Conservation (phyloP, 2,113 vertebrate genomes). For the Piprites chloris region DNA sequence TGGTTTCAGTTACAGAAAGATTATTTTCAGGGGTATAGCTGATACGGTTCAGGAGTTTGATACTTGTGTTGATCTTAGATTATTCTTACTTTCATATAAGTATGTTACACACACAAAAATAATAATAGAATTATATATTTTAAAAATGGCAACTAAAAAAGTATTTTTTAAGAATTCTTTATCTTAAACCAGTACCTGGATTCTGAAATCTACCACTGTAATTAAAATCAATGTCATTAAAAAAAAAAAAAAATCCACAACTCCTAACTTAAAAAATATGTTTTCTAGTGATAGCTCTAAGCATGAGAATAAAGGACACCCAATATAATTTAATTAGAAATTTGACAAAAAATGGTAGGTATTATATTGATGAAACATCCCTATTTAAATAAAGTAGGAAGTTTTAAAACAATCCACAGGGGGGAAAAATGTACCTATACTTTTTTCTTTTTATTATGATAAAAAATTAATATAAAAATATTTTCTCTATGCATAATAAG, state of each 20-base stretch:
- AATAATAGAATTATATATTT: not conserved
- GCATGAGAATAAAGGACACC: not conserved
- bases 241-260: not conserved
- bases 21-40: not conserved
- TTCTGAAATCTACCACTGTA: not conserved
- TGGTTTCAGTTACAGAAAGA: not conserved
- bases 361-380: not conserved
- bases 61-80: not conserved
- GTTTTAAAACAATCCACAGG: not conserved
- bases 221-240: not conserved
- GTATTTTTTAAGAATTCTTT: not conserved
- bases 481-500: not conserved
- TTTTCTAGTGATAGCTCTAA: not conserved
- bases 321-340: not conserved
- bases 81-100: not conserved
- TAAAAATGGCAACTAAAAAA: accelerated
- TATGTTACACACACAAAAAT: not conserved
- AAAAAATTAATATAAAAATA: not conserved
- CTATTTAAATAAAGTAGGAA: not conserved
- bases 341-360: not conserved
- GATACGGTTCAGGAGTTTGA: not conserved
- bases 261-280: not conserved
- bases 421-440: accelerated
- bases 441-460: not conserved
- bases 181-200: not conserved